Evolutionary conservation across 2,888 invertebrate species (phyloP), one percentile per base, ranked within the genome.

Genomic region (Galeopsomyia nigrocyanea): DNA sequence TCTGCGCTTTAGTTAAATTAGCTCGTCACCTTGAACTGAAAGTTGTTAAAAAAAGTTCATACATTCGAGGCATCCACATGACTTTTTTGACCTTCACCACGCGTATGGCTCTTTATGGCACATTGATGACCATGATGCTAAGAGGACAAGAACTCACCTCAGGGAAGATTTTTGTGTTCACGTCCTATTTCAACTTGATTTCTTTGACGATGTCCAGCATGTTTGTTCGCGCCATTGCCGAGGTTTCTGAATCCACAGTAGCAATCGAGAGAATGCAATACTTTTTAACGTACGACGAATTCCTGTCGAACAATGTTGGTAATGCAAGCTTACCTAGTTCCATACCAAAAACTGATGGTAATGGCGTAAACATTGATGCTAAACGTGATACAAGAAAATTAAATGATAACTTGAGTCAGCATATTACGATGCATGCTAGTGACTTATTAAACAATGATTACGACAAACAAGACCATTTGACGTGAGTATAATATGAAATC

Each of bases 21-120:
- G 89, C 92, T 0, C 86, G 93, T 81, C 89, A 88, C 39, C 75
- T 84, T 14, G 87, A 88, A 74, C 73, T 90, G 61, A 87, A 86
- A 74, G 88, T 92, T 77, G 89, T 93, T 0, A 88, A 86, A 26
- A 90, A 90, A 55, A 90, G 90, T 0, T 91, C 91, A 0, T 90
- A 91, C 74, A 87, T 93, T 10, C 88, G 93, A 71, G 92, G 90
- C 0, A 81, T 92, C n/a, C 92, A 92, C 80, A 89, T 93, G 87
- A 92, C 93, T 0, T 93, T 93, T 82, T 92, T 93, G 83, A 86
- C 96, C 21, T 95, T 95, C 79, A 93, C 95, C 0, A 93, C 94
- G 21, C 91, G 96, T 81, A 88, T 94, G 17, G 92, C 96, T 0
- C 87, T 95, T 0, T 94, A 94, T 81, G 88, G 92, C 64, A 92